Evolutionary conservation across 2,797 vertebrate species (phyloP), one percentile per base, ranked within the genome.

Genomic region (Ambastaia sidthimunki): DNA sequence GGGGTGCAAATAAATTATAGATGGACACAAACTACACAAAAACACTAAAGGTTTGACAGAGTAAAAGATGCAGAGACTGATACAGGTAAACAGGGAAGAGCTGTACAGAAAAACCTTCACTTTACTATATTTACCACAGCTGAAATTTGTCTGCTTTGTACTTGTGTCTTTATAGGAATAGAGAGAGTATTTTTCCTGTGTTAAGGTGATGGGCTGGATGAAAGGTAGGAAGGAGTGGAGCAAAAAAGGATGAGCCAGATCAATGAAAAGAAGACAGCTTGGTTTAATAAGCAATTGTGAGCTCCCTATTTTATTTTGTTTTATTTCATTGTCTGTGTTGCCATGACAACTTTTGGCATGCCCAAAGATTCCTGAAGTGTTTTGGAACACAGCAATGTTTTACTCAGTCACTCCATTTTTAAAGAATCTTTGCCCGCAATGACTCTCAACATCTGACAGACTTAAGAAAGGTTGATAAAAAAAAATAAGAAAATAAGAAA

Each of bases 251-350:
- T 60, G 13, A 50, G 73, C 37, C 70, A 74, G 63, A 73, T 65
- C 16, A 66, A 74, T 34, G 3, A 48, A 3, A 65, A 34, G 5
- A 1, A 70, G 25, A 37, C 18, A 34, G 23, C 7, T 12, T 13
- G 23, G 57, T 37, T 57, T 57, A 76, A 50, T 23, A 15, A 71
- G 76, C 11, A 31, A 57, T 67, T 44, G 71, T 48, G 21, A 63
- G 54, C 31, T 34, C 21, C 31, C 48, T 31, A 18, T 44, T 57
- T 28, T 23, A 67, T 71, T 68, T 55, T 70, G 18, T 78, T 78
- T 82, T 57, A 60, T 72, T 85, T 82, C 67, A 77, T 71, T 71
- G 71, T 54, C 48, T 63, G 34, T 63, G 83, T 86, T 83, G 44
- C 76, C 66, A 82, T 85, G 81, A 72, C 72, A 63, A 82, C 79